phyloP scores from a whole-genome alignment of 2,888 invertebrate genomes.

The Andrena hattorfiana region DNA sequence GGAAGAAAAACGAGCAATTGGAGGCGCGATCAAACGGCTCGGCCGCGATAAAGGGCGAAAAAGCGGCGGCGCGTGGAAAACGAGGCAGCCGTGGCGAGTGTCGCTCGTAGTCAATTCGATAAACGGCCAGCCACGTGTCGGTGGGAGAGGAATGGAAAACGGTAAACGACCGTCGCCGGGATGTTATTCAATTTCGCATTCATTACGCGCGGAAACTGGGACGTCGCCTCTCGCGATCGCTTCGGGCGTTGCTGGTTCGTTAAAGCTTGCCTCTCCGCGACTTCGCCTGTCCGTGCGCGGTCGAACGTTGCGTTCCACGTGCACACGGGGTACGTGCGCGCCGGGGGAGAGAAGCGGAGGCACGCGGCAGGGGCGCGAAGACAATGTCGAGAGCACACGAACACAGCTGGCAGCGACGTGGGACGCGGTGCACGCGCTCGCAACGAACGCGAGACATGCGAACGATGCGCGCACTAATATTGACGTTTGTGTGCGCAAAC shows the following conservation, averaged over 20 bases:
- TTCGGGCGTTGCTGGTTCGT: constrained; percentile 62
- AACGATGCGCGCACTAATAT: constrained; percentile 37
- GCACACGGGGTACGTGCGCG: not conserved
- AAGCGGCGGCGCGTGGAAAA: not conserved
- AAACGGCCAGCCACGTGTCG: constrained; percentile 9
- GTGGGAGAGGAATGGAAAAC: constrained; percentile 1
- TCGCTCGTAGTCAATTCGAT: constrained; percentile 19
- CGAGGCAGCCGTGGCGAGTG: not conserved
- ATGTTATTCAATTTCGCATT: constrained; percentile 70
- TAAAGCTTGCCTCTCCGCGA: constrained; percentile 44
- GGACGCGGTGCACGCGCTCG: not conserved
- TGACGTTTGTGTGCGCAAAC: constrained; percentile 38
- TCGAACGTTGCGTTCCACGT: not conserved
- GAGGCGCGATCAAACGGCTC: constrained; percentile 9
- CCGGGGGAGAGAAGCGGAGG: not conserved
- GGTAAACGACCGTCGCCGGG: constrained; percentile 58
- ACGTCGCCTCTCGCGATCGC: constrained; percentile 50
- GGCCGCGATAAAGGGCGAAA: constrained; percentile 4
- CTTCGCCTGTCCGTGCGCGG: constrained; percentile 7
- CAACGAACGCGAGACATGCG: constrained; percentile 41
- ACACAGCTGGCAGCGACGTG: not conserved
- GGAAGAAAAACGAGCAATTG: constrained; percentile 5
- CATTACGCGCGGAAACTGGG: constrained; percentile 66
- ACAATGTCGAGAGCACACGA: constrained; percentile 3
- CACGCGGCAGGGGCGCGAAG: not conserved